Percentiles rank a stretch among this genome's conserved stretches.
These are phyloP conservation scores for Crotophaga sulcirostris DNA, from an alignment of 2,113 vertebrate species.

Conservation along the genomic window DNA sequence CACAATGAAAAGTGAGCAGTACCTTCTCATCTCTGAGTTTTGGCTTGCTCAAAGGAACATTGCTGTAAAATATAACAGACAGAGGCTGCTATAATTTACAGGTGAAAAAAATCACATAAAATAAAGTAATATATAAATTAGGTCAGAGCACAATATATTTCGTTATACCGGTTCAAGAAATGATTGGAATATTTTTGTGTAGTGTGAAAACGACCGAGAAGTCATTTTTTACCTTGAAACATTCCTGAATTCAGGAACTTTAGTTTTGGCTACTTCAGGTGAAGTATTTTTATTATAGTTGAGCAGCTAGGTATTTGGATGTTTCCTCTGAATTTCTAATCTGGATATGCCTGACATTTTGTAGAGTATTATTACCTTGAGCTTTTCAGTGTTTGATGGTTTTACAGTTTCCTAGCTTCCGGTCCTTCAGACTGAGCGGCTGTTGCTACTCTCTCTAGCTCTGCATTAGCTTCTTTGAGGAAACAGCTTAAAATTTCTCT, in stretches of 20 bases:
- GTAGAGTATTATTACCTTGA: not conserved
- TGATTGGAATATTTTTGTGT: not conserved
- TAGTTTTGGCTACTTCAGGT: not conserved
- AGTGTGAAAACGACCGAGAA: not conserved
- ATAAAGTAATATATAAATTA: not conserved
- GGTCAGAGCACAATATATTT: not conserved
- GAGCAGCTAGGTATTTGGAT: not conserved
- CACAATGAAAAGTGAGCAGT: not conserved
- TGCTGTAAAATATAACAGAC: not conserved
- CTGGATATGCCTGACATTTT: not conserved
- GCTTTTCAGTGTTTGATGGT: not conserved
- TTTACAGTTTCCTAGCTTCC: not conserved
- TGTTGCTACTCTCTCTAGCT: not conserved
- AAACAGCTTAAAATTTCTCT: not conserved
- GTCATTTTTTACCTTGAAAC: not conserved
- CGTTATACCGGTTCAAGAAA: not conserved
- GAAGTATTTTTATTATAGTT: not conserved
- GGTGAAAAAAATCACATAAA: not conserved
- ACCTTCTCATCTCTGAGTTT: not conserved
- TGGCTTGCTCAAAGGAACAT: not conserved
- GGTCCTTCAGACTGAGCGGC: not conserved
- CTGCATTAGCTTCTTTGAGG: not conserved
- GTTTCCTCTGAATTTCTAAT: not conserved
- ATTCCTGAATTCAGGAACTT: not conserved
- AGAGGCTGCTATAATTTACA: conserved; percentile 13